Conservation (phyloP, 2,888 invertebrate species). For the Athetis lepigone region DNA sequence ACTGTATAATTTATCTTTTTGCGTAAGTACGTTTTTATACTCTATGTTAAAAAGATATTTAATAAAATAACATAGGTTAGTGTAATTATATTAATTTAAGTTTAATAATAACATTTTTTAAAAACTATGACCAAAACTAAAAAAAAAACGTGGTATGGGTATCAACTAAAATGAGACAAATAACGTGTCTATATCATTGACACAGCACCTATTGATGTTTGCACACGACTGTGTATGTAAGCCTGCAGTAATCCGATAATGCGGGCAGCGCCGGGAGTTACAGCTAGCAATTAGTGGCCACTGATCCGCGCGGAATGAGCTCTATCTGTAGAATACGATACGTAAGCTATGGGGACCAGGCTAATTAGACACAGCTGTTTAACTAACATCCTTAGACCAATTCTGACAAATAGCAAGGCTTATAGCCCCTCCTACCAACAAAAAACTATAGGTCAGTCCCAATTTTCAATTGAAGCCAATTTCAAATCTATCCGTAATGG, state of each 20-base stretch:
- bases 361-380: conserved; percentile 6
- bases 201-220: conserved; percentile 9
- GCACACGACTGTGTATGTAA: conserved; percentile 33
- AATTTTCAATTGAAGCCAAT: conserved; percentile 16
- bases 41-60: not conserved
- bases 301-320: conserved; percentile 50
- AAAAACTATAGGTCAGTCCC: conserved; percentile 5
- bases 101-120: not conserved
- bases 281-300: conserved; percentile 56
- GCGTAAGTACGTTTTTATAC: not conserved
- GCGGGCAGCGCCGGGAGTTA: conserved; percentile 41
- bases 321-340: conserved; percentile 39
- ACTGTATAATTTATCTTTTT: not conserved
- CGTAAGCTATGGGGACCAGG: not conserved
- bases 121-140: not conserved
- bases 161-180: not conserved
- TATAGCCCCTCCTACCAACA: not conserved
- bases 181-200: conserved; percentile 6
- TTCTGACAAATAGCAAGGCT: no score
- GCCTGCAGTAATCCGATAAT: conserved; percentile 60
- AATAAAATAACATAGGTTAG: no score
- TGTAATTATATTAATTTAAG: not conserved
- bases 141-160: not conserved
- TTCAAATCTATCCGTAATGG: conserved; percentile 1
- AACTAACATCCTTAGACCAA: not conserved